Conservation (phyloP, 2,113 vertebrate species). For the Chloebia gouldiae region DNA sequence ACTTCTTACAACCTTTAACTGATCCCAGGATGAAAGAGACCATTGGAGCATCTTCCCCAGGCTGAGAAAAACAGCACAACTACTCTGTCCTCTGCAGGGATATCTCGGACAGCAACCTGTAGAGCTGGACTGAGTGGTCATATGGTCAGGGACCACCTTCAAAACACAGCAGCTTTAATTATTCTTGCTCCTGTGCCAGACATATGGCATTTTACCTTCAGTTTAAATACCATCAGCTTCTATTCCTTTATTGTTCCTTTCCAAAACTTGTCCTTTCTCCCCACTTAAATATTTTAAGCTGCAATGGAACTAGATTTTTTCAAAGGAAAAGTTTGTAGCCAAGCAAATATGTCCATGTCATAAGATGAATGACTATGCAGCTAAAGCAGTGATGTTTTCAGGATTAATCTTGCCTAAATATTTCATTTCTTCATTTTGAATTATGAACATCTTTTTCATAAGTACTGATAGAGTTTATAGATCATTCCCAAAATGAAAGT, state of each 20-base stretch:
- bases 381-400: slow-evolving; percentile 1
- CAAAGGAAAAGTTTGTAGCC: not conserved
- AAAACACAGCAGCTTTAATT: not conserved
- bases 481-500: slow-evolving; percentile 7
- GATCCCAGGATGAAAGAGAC: not conserved
- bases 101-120: fast-evolving
- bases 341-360: not conserved
- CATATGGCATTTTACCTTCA: not conserved
- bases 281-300: not conserved
- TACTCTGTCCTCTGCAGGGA: not conserved
- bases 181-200: not conserved
- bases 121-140: not conserved
- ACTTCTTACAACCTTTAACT: not conserved
- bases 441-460: slow-evolving; percentile 36
- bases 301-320: not conserved
- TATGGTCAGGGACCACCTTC: not conserved
- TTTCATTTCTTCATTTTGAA: slow-evolving; percentile 48
- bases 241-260: not conserved
- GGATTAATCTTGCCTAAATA: slow-evolving; percentile 42
- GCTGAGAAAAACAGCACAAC: not conserved
- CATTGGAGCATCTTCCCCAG: not conserved
- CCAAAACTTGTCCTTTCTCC: not conserved
- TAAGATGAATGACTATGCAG: slow-evolving; percentile 8
- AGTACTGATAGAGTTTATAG: slow-evolving; percentile 19
- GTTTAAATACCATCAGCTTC: not conserved